Base-by-base conservation (phyloP, 2,797 vertebrate species). In the Falco rusticolus region DNA sequence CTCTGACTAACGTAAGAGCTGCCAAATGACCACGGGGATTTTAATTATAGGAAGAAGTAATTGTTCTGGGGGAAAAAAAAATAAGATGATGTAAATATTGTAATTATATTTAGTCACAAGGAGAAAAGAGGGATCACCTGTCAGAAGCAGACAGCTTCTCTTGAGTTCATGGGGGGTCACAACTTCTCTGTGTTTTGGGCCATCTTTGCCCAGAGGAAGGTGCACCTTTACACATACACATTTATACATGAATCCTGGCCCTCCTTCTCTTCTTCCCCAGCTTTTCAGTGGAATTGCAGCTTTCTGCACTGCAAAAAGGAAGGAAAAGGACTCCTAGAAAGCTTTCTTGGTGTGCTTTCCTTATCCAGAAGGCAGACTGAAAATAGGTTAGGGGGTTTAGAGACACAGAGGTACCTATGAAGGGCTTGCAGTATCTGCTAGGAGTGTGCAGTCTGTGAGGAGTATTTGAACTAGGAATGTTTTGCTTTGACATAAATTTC, bases 21-120 rank as follows among this genome's bases (percentile, higher is more conserved):
- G 89, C 68, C 68, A 95, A 91, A 93, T 78, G 74, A 87, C 77
- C 37, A 70, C 3, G 34, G 70, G 34, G 68, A 47, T 91, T 88
- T 96, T 96, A 94, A 94, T 87, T 93, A 85, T 41, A 76, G 41
- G 57, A 91, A 87, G 51, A 87, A 92, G 34, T 59, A 91, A 64
- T 72, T 45, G 16, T 85, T 87, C 33, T 61, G 50, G 21, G 11
- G 21, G 3, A 54, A 48, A 65, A 16, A 37, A 45, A 34, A 12
- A 45, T 69, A 69, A 37, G 31, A 70, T 13, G 16, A 59, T 72
- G n/a, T 79, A 81, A 75, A 72, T 51, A 75, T 19, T 84, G 33
- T 19, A 70, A 64, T 20, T 68, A 9, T 29, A 21, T 92, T 86
- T 78, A 84, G 53, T 88, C 60, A 66, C 18, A 65, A 34, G 5